phyloP scores from a whole-genome alignment of 1,140 invertebrate species.

The Eciton burchellii region DNA sequence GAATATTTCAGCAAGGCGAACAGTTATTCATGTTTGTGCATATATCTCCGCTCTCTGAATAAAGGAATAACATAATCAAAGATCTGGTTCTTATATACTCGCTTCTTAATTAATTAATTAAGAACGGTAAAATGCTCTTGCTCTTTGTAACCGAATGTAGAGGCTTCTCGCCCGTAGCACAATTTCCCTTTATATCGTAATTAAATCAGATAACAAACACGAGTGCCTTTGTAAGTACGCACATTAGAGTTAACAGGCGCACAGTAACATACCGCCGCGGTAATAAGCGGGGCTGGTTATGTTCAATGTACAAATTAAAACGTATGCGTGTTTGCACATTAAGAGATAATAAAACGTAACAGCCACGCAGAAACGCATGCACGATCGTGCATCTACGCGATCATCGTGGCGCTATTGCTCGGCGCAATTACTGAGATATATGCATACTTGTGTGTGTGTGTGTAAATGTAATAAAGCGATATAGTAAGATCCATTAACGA shows the following conservation, averaged over 20 bases:
- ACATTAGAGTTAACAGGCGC: constrained; percentile 45
- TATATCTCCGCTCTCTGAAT: background rate
- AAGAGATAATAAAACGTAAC: constrained; percentile 47
- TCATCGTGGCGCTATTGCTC: constrained; percentile 20
- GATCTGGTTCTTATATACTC: background rate
- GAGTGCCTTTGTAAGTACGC: constrained; percentile 47
- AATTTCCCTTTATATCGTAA: constrained; percentile 43
- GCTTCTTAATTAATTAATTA: constrained; percentile 17
- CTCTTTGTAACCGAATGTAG: constrained; percentile 38
- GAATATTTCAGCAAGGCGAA: constrained; percentile 27
- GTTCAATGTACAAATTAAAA: constrained; percentile 52
- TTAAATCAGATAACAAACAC: constrained; percentile 55
- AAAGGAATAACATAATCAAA: background rate
- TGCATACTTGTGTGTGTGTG: background rate
- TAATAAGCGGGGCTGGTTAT: constrained; percentile 32
- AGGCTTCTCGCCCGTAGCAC: constrained; percentile 13
- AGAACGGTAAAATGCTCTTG: constrained; percentile 17
- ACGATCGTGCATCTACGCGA: constrained; percentile 36
- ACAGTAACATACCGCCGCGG: constrained; percentile 28
- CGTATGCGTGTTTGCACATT: constrained; percentile 30
- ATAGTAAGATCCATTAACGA: constrained; percentile 12
- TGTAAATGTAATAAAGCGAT: constrained; percentile 2
- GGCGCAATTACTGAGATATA: constrained; percentile 15
- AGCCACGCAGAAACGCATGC: constrained; percentile 35
- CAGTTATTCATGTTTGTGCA: background rate